A percentile compares a stretch with the other conserved stretches of the same genome.
Conservation (phyloP, 1,140 invertebrate genomes). For the Trinorchestia longiramus region DNA sequence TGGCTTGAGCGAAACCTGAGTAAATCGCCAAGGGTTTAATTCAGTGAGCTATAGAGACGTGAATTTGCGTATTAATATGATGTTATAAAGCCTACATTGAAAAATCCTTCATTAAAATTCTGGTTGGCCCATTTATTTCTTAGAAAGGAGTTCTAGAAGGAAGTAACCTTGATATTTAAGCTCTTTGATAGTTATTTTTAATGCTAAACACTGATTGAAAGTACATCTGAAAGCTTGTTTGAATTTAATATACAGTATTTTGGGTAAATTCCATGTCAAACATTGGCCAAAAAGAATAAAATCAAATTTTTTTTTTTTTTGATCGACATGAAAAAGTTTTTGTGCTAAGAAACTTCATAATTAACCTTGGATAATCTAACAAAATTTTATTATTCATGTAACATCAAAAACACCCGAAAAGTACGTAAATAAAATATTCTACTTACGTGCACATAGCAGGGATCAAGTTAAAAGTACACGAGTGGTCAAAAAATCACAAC, state of each 20-base stretch:
- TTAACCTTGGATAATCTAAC: not conserved
- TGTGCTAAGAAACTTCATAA: not conserved
- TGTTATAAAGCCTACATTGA: too few relatives aligned
- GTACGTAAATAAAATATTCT: not conserved
- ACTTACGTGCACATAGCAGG: conserved; percentile 24
- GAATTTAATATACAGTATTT: not conserved
- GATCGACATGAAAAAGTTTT: too few relatives aligned
- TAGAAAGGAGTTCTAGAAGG: not conserved
- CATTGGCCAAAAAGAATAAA: not conserved
- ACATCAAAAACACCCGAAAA: not conserved
- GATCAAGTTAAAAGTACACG: not conserved
- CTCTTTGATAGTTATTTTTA: not conserved
- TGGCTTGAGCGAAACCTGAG: too few relatives aligned
- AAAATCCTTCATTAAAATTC: not conserved
- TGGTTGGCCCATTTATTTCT: not conserved
- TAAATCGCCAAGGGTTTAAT: too few relatives aligned
- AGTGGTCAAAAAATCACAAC: not conserved
- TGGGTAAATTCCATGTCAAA: too few relatives aligned
- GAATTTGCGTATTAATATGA: too few relatives aligned
- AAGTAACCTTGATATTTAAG: not conserved
- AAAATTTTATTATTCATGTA: not conserved
- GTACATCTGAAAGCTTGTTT: not conserved
- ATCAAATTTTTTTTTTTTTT: not conserved
- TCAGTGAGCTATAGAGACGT: too few relatives aligned
- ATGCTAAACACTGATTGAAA: not conserved